Evolutionary conservation across 2,888 invertebrate genomes (phyloP).

Genomic region (Pollenia amentaria): DNA sequence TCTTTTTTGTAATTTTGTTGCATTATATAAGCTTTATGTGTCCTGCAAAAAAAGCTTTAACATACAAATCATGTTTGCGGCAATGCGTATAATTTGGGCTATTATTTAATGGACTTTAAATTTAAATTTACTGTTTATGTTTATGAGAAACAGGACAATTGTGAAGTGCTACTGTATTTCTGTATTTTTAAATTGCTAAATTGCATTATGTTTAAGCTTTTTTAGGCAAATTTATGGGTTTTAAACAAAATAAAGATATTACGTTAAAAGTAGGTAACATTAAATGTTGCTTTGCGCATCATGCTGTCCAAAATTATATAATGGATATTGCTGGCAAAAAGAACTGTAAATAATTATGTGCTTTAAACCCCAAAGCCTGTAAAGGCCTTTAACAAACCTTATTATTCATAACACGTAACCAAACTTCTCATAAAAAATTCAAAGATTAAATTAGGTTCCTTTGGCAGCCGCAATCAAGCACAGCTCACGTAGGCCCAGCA

Average conservation of each 20-base stretch:
- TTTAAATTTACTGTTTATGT: conserved; percentile 45
- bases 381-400: too few species aligned
- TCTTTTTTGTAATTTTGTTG: conserved; percentile 20
- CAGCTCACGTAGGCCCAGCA: too few species aligned
- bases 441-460: too few species aligned
- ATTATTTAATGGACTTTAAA: conserved; percentile 61
- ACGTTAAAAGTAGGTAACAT: not conserved
- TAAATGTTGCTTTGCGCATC: too few species aligned
- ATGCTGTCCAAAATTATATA: too few species aligned
- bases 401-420: too few species aligned
- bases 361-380: too few species aligned
- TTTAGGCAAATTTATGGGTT: not conserved
- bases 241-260: too few species aligned
- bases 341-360: too few species aligned
- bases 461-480: too few species aligned
- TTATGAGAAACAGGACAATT: conserved; percentile 27
- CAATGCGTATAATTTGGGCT: conserved; percentile 68
- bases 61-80: conserved; percentile 63
- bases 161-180: not conserved
- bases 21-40: conserved; percentile 37
- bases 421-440: too few species aligned
- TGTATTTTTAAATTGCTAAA: not conserved
- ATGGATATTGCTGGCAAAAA: too few species aligned
- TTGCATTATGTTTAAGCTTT: conserved; percentile 12
- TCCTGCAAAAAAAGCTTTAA: conserved; percentile 13